phyloP scores from a whole-genome alignment of 1,140 invertebrate species.

The Trichomalopsis sarcophagae region DNA sequence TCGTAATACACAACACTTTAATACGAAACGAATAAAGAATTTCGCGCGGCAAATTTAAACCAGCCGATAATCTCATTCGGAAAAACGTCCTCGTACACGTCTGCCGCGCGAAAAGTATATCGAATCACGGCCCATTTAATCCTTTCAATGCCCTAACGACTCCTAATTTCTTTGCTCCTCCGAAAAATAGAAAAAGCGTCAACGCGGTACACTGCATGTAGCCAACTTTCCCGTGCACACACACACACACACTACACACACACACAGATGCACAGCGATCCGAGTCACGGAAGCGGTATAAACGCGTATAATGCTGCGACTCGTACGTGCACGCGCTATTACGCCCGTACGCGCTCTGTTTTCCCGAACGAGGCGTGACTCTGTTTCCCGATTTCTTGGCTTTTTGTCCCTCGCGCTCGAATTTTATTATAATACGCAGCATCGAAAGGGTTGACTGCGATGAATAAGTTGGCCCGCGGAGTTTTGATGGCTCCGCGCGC shows the following conservation, averaged over 20 bases:
- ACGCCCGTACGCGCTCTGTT: conserved; percentile 33
- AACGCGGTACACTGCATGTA: neutral
- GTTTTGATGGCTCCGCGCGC: neutral
- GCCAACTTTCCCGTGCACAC: neutral
- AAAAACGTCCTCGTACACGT: neutral
- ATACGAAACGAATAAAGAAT: neutral
- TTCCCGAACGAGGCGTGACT: neutral
- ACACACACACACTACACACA: neutral
- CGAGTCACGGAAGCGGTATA: conserved; percentile 37
- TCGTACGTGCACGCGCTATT: conserved; percentile 36
- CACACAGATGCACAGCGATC: neutral
- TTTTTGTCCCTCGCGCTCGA: neutral
- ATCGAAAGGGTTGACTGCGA: neutral
- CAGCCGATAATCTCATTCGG: neutral
- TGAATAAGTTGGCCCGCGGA: neutral
- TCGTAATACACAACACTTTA: neutral
- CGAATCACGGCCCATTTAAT: conserved; percentile 16
- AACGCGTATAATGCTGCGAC: conserved; percentile 28
- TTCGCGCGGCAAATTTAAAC: neutral
- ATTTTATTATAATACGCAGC: too few relatives aligned
- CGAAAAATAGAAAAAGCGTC: neutral
- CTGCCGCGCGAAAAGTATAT: neutral
- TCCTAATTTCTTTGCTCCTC: neutral
- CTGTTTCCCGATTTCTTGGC: neutral
- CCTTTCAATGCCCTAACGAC: conserved; percentile 3